These are phyloP conservation scores for Machimus atricapillus DNA, from an alignment of 2,888 invertebrate species.

Conservation along the genomic window DNA sequence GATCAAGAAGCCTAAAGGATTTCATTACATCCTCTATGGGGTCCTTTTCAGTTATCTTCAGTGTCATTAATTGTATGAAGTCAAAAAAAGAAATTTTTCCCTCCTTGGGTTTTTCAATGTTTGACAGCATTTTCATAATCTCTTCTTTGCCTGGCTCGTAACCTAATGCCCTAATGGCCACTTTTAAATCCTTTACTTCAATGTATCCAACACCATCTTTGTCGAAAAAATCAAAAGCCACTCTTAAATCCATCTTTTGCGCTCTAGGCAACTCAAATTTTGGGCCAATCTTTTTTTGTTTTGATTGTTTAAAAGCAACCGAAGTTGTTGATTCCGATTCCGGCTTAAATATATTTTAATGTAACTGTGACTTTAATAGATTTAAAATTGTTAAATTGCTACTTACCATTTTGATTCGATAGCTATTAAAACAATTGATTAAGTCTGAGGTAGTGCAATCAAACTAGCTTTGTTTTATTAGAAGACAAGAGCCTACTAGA, in stretches of 20 bases:
- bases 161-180: conserved; percentile 47
- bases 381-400: not conserved
- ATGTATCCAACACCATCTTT: conserved; percentile 46
- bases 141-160: conserved; percentile 47
- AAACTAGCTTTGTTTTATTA: not conserved
- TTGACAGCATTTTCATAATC: conserved; percentile 41
- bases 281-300: conserved; percentile 23
- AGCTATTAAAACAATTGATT: not conserved
- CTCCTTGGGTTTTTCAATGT: conserved; percentile 45
- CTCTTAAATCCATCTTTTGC: conserved; percentile 46
- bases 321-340: not conserved
- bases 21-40: conserved; percentile 45
- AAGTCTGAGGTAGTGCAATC: not conserved
- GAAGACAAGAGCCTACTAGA: not conserved
- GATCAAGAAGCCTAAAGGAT: conserved; percentile 44
- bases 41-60: conserved; percentile 47
- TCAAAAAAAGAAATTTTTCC: conserved; percentile 47
- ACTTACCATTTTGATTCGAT: not conserved
- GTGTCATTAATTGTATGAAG: conserved; percentile 46
- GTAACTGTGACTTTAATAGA: not conserved
- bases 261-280: conserved; percentile 37
- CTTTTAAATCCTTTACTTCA: conserved; percentile 45
- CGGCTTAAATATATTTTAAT: not conserved
- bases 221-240: conserved; percentile 47
- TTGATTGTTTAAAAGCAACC: not conserved